Conservation (phyloP, 2,888 invertebrate genomes). For the Agrypnus murinus region DNA sequence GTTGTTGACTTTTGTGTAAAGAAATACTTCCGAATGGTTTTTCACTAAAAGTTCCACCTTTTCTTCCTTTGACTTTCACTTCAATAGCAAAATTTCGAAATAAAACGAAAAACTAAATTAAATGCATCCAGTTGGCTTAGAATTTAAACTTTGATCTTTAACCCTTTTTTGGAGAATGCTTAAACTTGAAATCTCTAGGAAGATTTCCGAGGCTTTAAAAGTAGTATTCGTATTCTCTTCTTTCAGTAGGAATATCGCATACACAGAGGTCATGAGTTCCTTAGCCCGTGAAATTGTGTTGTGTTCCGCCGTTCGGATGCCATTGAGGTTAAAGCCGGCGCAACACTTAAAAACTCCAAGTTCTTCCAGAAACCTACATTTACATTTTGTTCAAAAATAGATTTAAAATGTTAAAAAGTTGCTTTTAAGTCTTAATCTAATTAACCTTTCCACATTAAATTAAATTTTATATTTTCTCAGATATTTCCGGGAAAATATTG, state of each 20-base stretch:
- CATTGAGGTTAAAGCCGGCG: conserved; percentile 58
- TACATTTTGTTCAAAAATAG: too few species aligned
- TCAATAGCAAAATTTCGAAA: too few species aligned
- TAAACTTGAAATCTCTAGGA: conserved; percentile 35
- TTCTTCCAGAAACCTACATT: too few species aligned
- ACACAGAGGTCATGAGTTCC: conserved; percentile 60
- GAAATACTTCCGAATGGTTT: conserved; percentile 24
- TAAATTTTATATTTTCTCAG: too few species aligned
- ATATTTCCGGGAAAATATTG: too few species aligned
- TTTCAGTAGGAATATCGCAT: conserved; percentile 54
- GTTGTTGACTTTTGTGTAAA: conserved; percentile 47
- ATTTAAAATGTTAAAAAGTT: too few species aligned
- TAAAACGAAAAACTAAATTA: too few species aligned
- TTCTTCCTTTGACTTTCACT: conserved; percentile 6
- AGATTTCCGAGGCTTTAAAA: conserved; percentile 35
- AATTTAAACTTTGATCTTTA: conserved; percentile 17
- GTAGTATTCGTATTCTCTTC: conserved; percentile 39
- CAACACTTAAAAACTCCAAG: conserved; percentile 49
- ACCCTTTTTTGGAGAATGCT: conserved; percentile 17
- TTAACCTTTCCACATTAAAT: too few species aligned
- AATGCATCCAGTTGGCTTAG: too few species aligned
- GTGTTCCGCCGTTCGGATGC: conserved; percentile 61
- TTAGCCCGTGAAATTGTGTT: conserved; percentile 63
- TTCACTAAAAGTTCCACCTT: conserved; percentile 16
- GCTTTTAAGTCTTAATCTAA: too few species aligned